A percentile compares a stretch with the other conserved stretches of the same genome.
These are phyloP conservation scores for Muntiacus reevesi DNA, from an alignment of 2,113 vertebrate genomes.

Conservation along the genomic window DNA sequence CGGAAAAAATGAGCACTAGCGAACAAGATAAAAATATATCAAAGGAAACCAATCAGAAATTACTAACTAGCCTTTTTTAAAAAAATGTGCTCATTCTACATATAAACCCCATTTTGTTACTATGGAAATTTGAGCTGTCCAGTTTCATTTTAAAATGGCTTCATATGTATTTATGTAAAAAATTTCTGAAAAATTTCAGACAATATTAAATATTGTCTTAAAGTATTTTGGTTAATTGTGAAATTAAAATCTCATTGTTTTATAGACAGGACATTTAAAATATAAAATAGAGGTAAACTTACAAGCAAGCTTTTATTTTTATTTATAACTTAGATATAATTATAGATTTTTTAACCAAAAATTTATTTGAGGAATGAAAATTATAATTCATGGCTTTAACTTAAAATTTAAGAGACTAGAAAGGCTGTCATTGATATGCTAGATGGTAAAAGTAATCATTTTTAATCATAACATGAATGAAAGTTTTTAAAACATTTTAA, in stretches of 20 bases:
- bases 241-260: not conserved
- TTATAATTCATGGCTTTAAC: not conserved
- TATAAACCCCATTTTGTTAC: not conserved
- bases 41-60: not conserved
- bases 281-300: not conserved
- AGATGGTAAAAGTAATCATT: not conserved
- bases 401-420: not conserved
- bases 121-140: not conserved
- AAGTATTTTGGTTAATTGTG: not conserved
- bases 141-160: not conserved
- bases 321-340: not conserved
- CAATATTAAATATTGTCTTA: not conserved
- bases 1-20: not conserved
- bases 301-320: not conserved
- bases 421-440: not conserved
- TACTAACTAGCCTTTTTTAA: not conserved
- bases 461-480: not conserved
- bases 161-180: not conserved
- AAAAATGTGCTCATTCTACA: not conserved
- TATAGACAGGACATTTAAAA: not conserved
- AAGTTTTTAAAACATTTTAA: not conserved
- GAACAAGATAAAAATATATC: not conserved
- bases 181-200: not conserved
- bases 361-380: constrained; percentile 7
- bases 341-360: not conserved